Evolutionary conservation across 2,113 vertebrate genomes (phyloP).

Genomic region (Apus apus): DNA sequence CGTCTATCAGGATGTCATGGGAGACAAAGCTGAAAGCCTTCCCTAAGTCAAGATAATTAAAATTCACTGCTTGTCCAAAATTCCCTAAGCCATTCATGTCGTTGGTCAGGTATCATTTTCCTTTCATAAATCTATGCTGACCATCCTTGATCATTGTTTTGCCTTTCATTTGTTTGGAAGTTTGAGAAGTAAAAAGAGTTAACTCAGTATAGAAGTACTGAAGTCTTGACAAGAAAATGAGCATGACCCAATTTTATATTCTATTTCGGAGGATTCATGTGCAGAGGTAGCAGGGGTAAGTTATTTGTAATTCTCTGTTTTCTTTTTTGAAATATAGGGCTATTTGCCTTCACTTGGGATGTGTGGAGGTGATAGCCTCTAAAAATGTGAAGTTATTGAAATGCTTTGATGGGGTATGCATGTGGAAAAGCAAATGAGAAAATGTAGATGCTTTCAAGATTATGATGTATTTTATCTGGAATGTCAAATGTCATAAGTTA

Average conservation of each 20-base stretch:
- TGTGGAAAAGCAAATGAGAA: background rate
- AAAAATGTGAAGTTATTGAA: background rate
- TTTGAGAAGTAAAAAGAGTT: background rate
- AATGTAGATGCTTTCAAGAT: background rate
- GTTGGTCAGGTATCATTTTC: background rate
- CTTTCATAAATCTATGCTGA: background rate
- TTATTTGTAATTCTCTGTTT: background rate
- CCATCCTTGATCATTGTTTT: background rate
- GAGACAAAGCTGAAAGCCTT: background rate
- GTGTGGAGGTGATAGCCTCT: background rate
- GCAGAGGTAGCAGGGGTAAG: background rate
- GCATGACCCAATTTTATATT: background rate
- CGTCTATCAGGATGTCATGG: background rate
- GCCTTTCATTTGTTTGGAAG: background rate
- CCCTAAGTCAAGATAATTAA: background rate
- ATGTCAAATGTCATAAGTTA: background rate
- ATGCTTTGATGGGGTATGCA: background rate
- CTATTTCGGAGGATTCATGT: background rate
- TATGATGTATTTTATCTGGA: accelerated
- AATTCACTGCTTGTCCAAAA: background rate
- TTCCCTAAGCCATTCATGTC: background rate
- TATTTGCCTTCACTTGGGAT: background rate
- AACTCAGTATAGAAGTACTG: background rate
- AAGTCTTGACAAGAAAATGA: background rate
- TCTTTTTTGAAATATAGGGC: background rate